Conservation (phyloP, 2,888 invertebrate species). For the Theodoxus fluviatilis region DNA sequence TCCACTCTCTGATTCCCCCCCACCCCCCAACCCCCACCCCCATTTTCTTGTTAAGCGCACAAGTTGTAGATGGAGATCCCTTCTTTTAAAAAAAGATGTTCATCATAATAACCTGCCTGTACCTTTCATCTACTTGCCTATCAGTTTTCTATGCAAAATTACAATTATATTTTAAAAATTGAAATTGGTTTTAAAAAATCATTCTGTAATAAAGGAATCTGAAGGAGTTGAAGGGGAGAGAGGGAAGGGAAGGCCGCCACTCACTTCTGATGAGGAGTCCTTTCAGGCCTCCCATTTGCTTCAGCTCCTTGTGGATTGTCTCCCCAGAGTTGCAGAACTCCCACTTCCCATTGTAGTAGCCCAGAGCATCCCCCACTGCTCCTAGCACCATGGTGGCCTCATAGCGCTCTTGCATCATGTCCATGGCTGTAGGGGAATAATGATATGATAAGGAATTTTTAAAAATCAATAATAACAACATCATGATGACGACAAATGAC, state of each 20-base stretch:
- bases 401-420: constrained; percentile 39
- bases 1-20: no score
- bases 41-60: no score
- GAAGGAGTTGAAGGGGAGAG: neutral
- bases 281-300: constrained; percentile 51
- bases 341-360: constrained; percentile 59
- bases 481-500: no score
- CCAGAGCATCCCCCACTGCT: constrained; percentile 63
- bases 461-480: no score
- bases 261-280: constrained; percentile 45
- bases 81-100: constrained; percentile 23
- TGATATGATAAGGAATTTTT: no score
- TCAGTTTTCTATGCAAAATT: neutral
- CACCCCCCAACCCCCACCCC: no score
- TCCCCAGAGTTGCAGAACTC: constrained; percentile 55
- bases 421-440: neutral
- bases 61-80: no score
- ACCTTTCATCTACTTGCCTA: neutral
- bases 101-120: no score
- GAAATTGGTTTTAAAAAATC: no score
- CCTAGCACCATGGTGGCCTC: constrained; percentile 59
- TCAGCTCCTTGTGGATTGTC: constrained; percentile 52
- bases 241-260: constrained; percentile 17
- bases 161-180: no score
- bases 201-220: no score